These are phyloP conservation scores for Xestia ashworthii DNA, from an alignment of 2,888 invertebrate genomes.

Conservation along the genomic window DNA sequence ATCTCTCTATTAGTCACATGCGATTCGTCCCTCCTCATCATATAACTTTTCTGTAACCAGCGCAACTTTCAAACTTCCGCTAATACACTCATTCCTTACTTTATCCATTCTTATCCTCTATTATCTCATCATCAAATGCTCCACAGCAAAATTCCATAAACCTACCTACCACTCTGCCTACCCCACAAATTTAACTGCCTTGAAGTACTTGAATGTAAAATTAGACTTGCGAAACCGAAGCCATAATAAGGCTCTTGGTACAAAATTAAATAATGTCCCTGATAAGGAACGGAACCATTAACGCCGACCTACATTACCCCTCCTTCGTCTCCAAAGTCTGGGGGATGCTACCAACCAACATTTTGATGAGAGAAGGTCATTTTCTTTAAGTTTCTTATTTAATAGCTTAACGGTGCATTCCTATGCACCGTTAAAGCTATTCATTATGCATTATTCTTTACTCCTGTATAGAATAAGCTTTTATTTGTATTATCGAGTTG, in stretches of 20 bases:
- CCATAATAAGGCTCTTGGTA: conserved; percentile 32
- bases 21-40: no score
- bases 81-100: no score
- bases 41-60: no score
- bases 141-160: background rate
- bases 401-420: background rate
- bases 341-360: background rate
- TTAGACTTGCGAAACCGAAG: conserved; percentile 23
- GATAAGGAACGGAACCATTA: conserved; percentile 46
- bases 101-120: no score
- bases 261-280: conserved; percentile 47
- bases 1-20: no score
- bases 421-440: no score
- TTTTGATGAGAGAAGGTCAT: conserved; percentile 9
- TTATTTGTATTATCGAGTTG: background rate
- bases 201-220: conserved; percentile 16
- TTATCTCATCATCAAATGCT: background rate
- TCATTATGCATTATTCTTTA: no score
- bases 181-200: background rate
- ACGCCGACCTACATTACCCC: conserved; percentile 20
- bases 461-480: no score
- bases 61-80: no score
- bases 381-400: background rate
- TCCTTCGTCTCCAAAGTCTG: background rate
- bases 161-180: background rate